A percentile compares a stretch with the other conserved stretches of the same genome.
These are phyloP conservation scores for Sinocyclocheilus anshuiensis DNA, from an alignment of 2,113 vertebrate species.

Conservation along the genomic window DNA sequence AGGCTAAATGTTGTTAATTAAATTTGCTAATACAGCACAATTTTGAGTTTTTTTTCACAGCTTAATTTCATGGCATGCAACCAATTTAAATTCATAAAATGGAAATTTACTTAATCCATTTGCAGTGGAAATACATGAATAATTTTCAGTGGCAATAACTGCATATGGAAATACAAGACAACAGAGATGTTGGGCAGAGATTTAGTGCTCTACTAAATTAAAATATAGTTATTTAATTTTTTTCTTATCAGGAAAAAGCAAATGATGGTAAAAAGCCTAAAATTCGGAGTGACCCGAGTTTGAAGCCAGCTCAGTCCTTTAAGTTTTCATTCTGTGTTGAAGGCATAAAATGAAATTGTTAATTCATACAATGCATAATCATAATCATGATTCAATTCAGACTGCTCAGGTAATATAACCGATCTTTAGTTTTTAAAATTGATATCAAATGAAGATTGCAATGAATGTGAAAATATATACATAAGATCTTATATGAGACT, in stretches of 20 bases:
- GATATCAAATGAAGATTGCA: background rate
- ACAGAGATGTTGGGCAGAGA: no score
- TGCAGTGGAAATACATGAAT: conserved; percentile 17
- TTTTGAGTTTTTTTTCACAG: background rate
- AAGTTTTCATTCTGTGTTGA: background rate
- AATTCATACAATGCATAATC: background rate
- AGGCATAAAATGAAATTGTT: background rate
- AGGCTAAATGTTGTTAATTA: conserved; percentile 9
- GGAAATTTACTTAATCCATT: background rate
- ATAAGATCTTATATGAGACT: background rate
- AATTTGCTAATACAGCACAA: background rate
- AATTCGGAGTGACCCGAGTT: background rate
- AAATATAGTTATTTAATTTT: background rate
- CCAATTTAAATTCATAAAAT: background rate
- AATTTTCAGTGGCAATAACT: background rate
- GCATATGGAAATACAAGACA: background rate
- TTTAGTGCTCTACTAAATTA: background rate
- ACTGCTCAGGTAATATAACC: background rate
- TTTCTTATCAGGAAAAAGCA: background rate
- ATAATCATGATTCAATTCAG: background rate
- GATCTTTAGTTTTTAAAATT: background rate
- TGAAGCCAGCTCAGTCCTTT: background rate
- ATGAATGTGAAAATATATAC: background rate
- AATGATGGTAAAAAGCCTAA: background rate
- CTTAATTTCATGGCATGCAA: conserved; percentile 3